Conservation (phyloP, 2,113 vertebrate genomes). For the Cynoglossus semilaevis region DNA sequence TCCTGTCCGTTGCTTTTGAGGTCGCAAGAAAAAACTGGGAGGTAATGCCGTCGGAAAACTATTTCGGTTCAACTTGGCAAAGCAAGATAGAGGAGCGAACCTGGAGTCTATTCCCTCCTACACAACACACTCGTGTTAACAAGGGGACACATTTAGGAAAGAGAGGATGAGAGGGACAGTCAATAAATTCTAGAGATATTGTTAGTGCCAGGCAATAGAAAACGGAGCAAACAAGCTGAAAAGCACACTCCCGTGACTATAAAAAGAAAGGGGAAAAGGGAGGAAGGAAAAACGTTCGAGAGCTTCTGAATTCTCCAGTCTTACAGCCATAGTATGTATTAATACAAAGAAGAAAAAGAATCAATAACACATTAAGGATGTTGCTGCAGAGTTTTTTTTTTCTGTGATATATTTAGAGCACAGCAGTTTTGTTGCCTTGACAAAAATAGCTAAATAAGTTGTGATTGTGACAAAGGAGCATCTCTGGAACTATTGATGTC, state of each 20-base stretch:
- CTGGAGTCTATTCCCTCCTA: slow-evolving; percentile 46
- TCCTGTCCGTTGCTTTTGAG: slow-evolving; percentile 19
- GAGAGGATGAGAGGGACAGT: slow-evolving; percentile 33
- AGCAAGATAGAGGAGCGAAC: slow-evolving; percentile 16
- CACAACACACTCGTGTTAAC: slow-evolving; percentile 43
- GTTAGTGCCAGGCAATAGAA: slow-evolving; percentile 31
- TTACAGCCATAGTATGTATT: too few species aligned
- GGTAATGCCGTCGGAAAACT: slow-evolving; percentile 11
- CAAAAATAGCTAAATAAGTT: slow-evolving; percentile 6
- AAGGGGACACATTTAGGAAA: slow-evolving; percentile 42
- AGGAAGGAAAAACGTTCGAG: neutral
- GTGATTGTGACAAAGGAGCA: slow-evolving; percentile 9
- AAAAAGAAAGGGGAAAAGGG: slow-evolving; percentile 31
- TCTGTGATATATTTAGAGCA: neutral
- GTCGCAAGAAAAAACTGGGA: slow-evolving; percentile 14
- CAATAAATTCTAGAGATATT: slow-evolving; percentile 39
- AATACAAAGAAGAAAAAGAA: neutral
- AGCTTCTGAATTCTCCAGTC: neutral
- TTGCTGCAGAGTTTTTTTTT: too few species aligned
- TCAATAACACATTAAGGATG: too few species aligned
- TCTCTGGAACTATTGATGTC: slow-evolving; percentile 32
- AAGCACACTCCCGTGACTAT: slow-evolving; percentile 8
- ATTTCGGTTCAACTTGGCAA: slow-evolving; percentile 25
- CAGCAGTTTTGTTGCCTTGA: neutral
- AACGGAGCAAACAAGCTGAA: slow-evolving; percentile 20